phyloP scores from a whole-genome alignment of 2,113 vertebrate species.

The Corythoichthys intestinalis region DNA sequence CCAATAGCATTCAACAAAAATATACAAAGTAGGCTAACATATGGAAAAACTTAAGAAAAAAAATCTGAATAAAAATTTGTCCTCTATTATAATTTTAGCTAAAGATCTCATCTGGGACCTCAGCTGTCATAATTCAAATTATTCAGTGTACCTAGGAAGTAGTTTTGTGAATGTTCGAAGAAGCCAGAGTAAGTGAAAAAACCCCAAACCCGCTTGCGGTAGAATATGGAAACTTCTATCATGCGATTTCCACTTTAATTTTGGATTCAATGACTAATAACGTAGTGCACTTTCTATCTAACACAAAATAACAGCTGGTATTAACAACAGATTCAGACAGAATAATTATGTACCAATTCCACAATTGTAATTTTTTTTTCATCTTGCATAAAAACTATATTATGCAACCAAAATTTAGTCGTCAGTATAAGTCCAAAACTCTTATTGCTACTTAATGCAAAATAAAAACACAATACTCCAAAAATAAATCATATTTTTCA shows the following conservation, averaged over 20 bases:
- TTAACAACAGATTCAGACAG: not conserved
- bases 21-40: slow-evolving; percentile 1
- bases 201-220: too few relatives aligned
- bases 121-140: not conserved
- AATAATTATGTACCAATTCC: not conserved
- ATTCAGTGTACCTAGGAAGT: not conserved
- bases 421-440: not conserved
- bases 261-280: not conserved
- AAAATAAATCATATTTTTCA: not conserved
- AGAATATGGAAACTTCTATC: too few relatives aligned
- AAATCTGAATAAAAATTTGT: not conserved
- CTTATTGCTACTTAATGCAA: not conserved
- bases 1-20: slow-evolving; percentile 7
- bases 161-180: not conserved
- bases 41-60: slow-evolving; percentile 8
- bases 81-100: not conserved
- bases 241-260: not conserved
- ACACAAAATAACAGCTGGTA: not conserved
- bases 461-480: not conserved
- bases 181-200: not conserved
- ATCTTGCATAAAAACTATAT: not conserved
- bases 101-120: not conserved
- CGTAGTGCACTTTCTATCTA: not conserved
- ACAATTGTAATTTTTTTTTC: not conserved
- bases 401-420: not conserved